Base-by-base conservation (phyloP, 2,797 vertebrate genomes). In the Enteromius paludinosus region DNA sequence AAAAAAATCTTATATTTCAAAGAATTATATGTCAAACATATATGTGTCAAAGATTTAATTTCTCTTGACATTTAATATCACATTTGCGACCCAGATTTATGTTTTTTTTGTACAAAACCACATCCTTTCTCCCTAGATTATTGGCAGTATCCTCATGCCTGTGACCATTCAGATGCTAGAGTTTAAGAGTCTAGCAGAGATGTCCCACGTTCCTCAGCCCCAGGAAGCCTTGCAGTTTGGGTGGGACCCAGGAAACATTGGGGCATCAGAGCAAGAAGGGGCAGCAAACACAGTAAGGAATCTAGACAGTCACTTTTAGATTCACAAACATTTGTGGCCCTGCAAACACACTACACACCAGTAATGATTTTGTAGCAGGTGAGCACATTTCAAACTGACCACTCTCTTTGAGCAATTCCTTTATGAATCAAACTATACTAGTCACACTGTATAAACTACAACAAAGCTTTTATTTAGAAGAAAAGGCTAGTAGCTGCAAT, bases 131-230 rank as follows among this genome's bases (percentile, higher is more conserved):
- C 11, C 83, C 4, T 64, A 99, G 97, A 97, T 99, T 11, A 95
- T 98, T 86, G 83, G 97, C 86, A 96, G 97, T 87, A 97, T 99
- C 91, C 92, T 99, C 35, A 89, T 99, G 41, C 97, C 98, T 62
- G 96, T 97, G 35, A 95, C 95, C 78, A 97, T 99, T 89, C 91
- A 97, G 83, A 94, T 97, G 49, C 80, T 99, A 92, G 98, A 99
- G 88, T 99, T 99, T 92, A 99, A 99, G 94, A 99, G 95, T 91
- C 96, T 96, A 91, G 98, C 97, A 25, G 97, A 99, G 91, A 99
- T 99, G 98, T 99, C 98, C 3, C 98, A 99, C 9, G 95, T 99
- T 3, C 98, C 98, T 54, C 98, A 98, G 86, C 91, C 93, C 64
- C 96, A 97, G 75, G 98, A 99, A 79, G 93, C 91, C 52, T 92